Evolutionary conservation across 2,113 vertebrate genomes (phyloP).

Genomic region (Vulpes lagopus): DNA sequence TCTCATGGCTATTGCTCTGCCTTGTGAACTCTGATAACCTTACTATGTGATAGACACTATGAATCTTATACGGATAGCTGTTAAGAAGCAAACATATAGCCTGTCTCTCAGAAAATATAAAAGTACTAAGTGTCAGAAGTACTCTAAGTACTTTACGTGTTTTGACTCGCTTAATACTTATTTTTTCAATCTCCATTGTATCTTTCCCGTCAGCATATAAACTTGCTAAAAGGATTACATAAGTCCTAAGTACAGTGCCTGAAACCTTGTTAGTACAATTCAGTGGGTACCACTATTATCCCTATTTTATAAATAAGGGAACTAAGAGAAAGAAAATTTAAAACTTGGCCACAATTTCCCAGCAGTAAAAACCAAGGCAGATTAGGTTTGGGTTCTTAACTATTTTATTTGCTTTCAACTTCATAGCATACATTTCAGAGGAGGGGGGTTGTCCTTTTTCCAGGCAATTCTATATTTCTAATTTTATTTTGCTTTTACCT

Average conservation of each 20-base stretch:
- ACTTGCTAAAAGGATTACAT: slow-evolving; percentile 1
- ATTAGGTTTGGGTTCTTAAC: neutral
- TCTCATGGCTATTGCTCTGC: neutral
- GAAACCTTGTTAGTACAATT: neutral
- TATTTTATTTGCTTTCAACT: neutral
- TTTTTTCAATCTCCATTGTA: slow-evolving; percentile 46
- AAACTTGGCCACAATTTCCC: neutral
- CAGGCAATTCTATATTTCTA: neutral
- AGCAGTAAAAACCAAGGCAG: neutral
- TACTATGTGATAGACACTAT: neutral
- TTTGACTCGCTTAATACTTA: neutral
- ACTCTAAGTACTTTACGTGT: neutral
- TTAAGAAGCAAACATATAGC: slow-evolving; percentile 29
- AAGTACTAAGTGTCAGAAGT: neutral
- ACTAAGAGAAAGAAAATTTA: neutral
- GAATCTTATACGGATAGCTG: neutral
- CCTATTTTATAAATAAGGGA: neutral
- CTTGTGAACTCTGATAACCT: slow-evolving; percentile 37
- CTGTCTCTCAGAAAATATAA: neutral
- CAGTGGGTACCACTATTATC: neutral
- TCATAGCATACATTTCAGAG: neutral
- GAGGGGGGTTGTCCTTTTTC: neutral
- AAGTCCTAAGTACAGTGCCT: neutral
- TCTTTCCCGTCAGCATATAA: neutral
- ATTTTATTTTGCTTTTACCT: slow-evolving; percentile 41